Evolutionary conservation across 2,888 invertebrate genomes (phyloP), one percentile per base, ranked within the genome.

Genomic region (Harpalus rubripes): DNA sequence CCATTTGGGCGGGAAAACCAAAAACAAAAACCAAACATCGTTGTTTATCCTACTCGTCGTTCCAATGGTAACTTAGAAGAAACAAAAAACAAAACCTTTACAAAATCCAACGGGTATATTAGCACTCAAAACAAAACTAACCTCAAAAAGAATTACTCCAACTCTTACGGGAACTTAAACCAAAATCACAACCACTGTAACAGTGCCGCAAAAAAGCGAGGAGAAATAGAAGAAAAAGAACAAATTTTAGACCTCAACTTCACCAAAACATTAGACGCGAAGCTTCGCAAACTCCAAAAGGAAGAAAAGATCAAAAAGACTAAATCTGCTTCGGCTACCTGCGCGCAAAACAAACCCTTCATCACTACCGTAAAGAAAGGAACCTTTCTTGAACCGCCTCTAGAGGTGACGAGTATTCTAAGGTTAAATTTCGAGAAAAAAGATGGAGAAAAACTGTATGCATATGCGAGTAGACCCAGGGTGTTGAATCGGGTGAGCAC

Each of bases 311-410:
- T 88, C 80, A 87, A 87, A 79, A 85, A 86, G 78, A 79, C 61
- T 41, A 63, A 82, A 32, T 85, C 86, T 26, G 72, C 76, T 12
- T 39, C 15, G 1, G 74, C 87, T 88, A 72, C 85, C 86, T 8
- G 76, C 80, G 15, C 80, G 39, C 32, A 85, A 84, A 89, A 89
- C 58, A 92, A 92, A 85, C 94, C 96, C 8, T 97, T 97, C 89
- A 94, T 96, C 86, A 96, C 96, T 8, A 96, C 96, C 0, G 97
- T 97, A 63, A 95, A 95, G 88, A 94, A 94, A 80, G 97, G 97
- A 1, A 94, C 95, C 88, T 97, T 96, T 89, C 91, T 96, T 86
- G 94, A 95, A 88, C 96, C 97, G 5, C 95, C 96, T 0, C 94
- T 94, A n/a, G 94, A 94, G 88, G 91, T 95, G 63, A 95, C 96